phyloP scores from a whole-genome alignment of 2,888 invertebrate species.

The Andrena hattorfiana region DNA sequence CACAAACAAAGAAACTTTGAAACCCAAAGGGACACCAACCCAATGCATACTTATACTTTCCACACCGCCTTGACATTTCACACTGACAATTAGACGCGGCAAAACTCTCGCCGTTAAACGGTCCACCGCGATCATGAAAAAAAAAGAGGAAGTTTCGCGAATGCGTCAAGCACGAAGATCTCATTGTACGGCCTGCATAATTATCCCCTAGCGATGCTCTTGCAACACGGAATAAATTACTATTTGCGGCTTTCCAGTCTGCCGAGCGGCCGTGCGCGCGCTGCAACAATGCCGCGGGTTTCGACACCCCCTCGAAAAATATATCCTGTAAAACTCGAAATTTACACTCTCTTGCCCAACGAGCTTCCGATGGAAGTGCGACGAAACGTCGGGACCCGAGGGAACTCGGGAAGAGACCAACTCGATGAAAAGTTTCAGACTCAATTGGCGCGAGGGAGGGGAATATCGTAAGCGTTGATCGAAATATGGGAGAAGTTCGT shows the following conservation, averaged over 20 bases:
- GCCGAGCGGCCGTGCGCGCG: conserved; percentile 21
- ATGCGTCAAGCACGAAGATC: conserved; percentile 27
- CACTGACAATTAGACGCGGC: not conserved
- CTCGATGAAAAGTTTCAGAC: too few species aligned
- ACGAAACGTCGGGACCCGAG: too few species aligned
- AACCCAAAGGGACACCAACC: too few species aligned
- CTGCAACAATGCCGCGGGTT: conserved; percentile 31
- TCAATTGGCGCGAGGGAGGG: too few species aligned
- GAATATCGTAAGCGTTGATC: too few species aligned
- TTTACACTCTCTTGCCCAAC: not conserved
- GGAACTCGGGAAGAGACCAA: too few species aligned
- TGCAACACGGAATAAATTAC: conserved; percentile 56
- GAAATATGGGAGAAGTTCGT: too few species aligned
- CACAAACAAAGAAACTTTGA: too few species aligned
- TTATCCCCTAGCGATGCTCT: conserved; percentile 45
- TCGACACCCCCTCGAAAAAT: conserved; percentile 50
- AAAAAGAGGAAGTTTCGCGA: not conserved
- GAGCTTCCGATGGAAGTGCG: not conserved
- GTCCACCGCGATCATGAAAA: not conserved
- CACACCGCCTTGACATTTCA: too few species aligned
- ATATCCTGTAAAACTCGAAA: not conserved
- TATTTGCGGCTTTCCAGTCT: conserved; percentile 54
- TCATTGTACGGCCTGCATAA: conserved; percentile 21
- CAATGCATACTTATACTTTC: too few species aligned
- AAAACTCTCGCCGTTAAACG: not conserved